phyloP scores from a whole-genome alignment of 2,888 invertebrate genomes.

The Lacanobia wlatinum region DNA sequence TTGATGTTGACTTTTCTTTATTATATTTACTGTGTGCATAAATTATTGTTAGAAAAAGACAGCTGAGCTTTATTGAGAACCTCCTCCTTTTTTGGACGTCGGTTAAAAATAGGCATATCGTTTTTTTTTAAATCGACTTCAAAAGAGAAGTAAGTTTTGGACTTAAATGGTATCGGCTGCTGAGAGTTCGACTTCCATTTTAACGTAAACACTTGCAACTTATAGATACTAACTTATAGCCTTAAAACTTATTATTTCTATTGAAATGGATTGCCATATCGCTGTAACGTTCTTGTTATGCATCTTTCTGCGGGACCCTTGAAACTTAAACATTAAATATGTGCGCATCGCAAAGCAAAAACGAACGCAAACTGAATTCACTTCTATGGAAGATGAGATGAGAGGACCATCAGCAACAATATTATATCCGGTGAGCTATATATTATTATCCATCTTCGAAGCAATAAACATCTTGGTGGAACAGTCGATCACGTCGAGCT shows the following conservation, averaged over 20 bases:
- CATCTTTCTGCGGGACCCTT: neutral
- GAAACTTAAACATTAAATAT: neutral
- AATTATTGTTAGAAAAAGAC: too few species aligned
- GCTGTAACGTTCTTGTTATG: neutral
- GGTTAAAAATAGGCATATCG: too few species aligned
- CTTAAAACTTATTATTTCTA: neutral
- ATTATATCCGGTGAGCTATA: conserved; percentile 19
- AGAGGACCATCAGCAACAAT: neutral
- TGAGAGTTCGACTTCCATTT: too few species aligned
- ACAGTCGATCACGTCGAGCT: conserved; percentile 37
- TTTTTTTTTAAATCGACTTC: too few species aligned
- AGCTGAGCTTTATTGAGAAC: too few species aligned
- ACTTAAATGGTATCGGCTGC: too few species aligned
- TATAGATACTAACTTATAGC: too few species aligned
- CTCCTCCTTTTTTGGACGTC: too few species aligned
- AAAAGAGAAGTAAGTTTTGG: too few species aligned
- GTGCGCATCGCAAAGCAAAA: neutral
- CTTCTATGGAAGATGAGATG: neutral
- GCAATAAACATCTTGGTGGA: conserved; percentile 43
- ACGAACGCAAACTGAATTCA: neutral
- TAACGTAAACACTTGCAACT: too few species aligned
- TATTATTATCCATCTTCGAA: conserved; percentile 10
- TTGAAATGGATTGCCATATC: neutral
- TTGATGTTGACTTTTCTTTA: too few species aligned
- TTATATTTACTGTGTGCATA: too few species aligned